Conservation (phyloP, 2,888 invertebrate species). For the Metellina segmentata region DNA sequence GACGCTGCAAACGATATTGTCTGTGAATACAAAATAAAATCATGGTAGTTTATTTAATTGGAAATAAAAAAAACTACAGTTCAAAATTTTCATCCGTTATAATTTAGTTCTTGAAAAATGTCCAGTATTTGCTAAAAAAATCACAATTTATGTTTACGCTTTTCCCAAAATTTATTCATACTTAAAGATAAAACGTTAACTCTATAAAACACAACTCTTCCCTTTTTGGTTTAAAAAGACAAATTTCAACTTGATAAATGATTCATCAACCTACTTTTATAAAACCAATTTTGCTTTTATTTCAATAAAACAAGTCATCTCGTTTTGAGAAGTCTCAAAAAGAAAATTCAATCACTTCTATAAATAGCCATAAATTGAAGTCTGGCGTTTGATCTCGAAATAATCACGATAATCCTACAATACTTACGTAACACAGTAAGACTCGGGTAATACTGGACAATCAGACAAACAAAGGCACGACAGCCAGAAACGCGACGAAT, state of each 20-base stretch:
- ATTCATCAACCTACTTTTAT: neutral
- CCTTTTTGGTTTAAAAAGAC: neutral
- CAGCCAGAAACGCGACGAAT: neutral
- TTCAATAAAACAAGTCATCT: too few species aligned
- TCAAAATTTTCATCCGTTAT: too few species aligned
- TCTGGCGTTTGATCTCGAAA: neutral
- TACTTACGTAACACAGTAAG: neutral
- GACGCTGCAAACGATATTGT: too few species aligned
- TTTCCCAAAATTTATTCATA: too few species aligned
- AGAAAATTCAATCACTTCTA: neutral
- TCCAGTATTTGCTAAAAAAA: too few species aligned
- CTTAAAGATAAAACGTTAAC: too few species aligned
- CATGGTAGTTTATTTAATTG: too few species aligned
- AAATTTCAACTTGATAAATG: neutral
- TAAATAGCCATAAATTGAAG: neutral
- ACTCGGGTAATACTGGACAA: conserved; percentile 2
- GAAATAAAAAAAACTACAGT: too few species aligned
- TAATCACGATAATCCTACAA: conserved; percentile 33
- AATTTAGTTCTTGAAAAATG: too few species aligned
- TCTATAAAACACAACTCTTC: too few species aligned
- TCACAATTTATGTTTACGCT: too few species aligned
- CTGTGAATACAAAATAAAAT: too few species aligned
- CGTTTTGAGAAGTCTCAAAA: neutral
- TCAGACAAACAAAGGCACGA: conserved; percentile 13
- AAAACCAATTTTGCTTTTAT: neutral